phyloP scores from a whole-genome alignment of 2,113 vertebrate genomes.

The Rhinopomastus cyanomelas region DNA sequence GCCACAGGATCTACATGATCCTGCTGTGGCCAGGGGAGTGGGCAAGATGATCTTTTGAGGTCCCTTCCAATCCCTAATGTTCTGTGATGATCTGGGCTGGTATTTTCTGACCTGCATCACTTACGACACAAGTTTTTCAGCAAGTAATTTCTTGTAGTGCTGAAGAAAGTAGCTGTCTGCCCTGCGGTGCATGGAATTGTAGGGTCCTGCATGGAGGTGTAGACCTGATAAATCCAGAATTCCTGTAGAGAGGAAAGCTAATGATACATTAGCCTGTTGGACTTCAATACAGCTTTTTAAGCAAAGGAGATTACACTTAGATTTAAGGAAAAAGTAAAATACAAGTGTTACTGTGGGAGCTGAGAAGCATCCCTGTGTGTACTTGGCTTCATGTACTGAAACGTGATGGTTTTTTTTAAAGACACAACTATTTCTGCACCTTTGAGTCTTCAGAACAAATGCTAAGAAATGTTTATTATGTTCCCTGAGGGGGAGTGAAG shows the following conservation, averaged over 20 bases:
- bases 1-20: no score
- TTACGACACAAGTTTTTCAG: neutral
- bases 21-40: no score
- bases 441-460: neutral
- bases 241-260: neutral
- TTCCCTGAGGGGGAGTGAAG: neutral
- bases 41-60: no score
- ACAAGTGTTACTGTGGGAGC: neutral
- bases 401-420: neutral
- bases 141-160: neutral
- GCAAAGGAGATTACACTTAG: neutral
- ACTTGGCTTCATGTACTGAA: neutral
- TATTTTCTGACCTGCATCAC: neutral
- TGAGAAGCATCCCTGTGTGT: neutral
- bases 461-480: neutral
- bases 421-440: neutral
- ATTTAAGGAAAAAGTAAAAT: neutral
- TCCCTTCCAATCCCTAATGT: no score
- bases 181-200: neutral
- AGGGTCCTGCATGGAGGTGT: neutral
- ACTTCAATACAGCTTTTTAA: neutral
- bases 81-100: no score
- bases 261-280: neutral
- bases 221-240: neutral
- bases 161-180: neutral